A percentile compares a stretch with the other conserved stretches of the same genome.
These are phyloP conservation scores for Cisticola juncidis DNA, from an alignment of 2,113 vertebrate species.

Conservation along the genomic window DNA sequence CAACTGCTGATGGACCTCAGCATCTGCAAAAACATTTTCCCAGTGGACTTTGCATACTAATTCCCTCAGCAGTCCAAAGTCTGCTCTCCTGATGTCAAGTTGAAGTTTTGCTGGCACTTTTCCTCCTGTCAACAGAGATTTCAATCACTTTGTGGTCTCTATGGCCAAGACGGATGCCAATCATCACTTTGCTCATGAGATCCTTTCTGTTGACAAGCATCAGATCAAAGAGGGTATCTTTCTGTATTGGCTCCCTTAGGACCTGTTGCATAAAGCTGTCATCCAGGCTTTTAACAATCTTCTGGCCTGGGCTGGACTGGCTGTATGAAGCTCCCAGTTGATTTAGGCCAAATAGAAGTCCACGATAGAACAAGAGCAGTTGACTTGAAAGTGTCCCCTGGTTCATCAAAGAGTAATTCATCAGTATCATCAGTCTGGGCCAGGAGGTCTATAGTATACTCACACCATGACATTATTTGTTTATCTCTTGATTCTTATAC, in stretches of 20 bases:
- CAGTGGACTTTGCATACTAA: neutral
- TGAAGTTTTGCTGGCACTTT: neutral
- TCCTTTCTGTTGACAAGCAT: neutral
- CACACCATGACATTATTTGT: neutral
- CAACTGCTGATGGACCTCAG: neutral
- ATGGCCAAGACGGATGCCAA: neutral
- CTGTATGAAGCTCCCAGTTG: neutral
- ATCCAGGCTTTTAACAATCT: neutral
- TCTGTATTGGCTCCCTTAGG: neutral
- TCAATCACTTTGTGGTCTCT: neutral
- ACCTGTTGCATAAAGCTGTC: neutral
- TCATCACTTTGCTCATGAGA: neutral
- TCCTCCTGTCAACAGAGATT: neutral
- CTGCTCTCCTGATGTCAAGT: neutral
- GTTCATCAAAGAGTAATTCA: neutral
- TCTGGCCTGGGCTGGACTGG: neutral
- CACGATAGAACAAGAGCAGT: neutral
- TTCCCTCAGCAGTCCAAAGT: neutral
- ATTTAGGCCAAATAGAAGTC: neutral
- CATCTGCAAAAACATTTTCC: neutral
- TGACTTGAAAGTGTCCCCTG: neutral
- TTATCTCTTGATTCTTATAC: neutral
- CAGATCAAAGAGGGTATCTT: neutral
- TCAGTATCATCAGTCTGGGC: neutral
- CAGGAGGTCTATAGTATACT: neutral